Base-by-base conservation (phyloP, 2,888 invertebrate species). In the Eledona agricola region DNA sequence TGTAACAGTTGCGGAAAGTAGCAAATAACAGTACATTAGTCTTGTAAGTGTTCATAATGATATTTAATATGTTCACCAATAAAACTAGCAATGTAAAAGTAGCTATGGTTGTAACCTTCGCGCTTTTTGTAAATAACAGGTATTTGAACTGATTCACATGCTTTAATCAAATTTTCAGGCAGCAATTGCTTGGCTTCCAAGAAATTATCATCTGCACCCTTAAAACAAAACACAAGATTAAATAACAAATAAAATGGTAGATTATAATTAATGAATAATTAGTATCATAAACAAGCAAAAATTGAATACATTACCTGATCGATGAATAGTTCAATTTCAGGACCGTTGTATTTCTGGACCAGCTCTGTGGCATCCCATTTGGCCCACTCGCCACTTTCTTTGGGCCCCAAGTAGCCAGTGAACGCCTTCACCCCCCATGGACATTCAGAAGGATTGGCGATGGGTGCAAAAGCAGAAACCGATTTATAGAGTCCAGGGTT, bases 391-490 rank as follows among this genome's bases (percentile, higher is more conserved):
- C 81, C 79, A n/a, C 75, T 77, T 62, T 86, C 83, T 47, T 83
- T 77, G 3, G 82, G 80, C 4, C 92, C 91, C 35, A 95, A 75
- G 72, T 93, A 95, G 0, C 91, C 91, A 40, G 79, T 78, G 47
- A 96, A 89, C 2, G 89, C 92, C 71, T 93, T 95, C 22, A 82
- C 77, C 0, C 98, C 97, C 96, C 96, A 97, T 0, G 88, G 83
- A 62, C 90, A 88, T 42, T 86, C 79, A 1, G 79, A 82, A 0
- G 98, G 96, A 77, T 97, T 94, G 62, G 89, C 87, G 68, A 98
- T 96, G 0, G 99, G 96, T 2, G 98, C 87, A 80, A 99, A 97
- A 2, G 94, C 96, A 57, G 96, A 96, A 0, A 96, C 94, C 4
- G 89, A 86, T 67, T 85, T 85, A 77, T 90, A 98, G 49, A 88